Conservation (phyloP, 2,113 vertebrate species). For the Chinchilla lanigera region DNA sequence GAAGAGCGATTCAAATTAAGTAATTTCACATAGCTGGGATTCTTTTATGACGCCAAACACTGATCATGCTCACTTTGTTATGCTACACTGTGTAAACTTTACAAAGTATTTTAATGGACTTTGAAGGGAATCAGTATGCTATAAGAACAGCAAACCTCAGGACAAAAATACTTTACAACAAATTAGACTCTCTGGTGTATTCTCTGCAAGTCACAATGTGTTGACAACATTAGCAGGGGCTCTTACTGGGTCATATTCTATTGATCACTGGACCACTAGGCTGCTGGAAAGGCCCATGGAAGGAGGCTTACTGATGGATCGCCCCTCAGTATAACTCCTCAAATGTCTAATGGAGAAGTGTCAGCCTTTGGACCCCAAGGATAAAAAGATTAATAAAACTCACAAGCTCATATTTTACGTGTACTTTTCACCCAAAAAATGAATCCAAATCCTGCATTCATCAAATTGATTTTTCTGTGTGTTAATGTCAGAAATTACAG, state of each 20-base stretch:
- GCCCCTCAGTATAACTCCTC: background rate
- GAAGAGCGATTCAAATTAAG: background rate
- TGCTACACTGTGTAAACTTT: background rate
- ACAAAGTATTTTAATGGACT: background rate
- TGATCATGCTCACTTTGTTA: background rate
- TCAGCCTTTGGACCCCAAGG: slow-evolving; percentile 39
- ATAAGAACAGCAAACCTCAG: background rate
- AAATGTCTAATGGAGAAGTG: slow-evolving; percentile 14
- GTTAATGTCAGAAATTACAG: slow-evolving; percentile 65
- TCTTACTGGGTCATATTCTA: background rate
- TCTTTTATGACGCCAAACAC: background rate
- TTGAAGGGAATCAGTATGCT: background rate
- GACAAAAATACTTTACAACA: slow-evolving; percentile 38
- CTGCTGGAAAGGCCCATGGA: background rate
- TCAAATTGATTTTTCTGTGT: slow-evolving; percentile 71
- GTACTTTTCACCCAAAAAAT: slow-evolving; percentile 55
- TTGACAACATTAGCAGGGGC: background rate
- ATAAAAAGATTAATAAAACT: slow-evolving; percentile 65
- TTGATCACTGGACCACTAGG: background rate
- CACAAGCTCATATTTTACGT: slow-evolving; percentile 13
- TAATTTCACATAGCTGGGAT: background rate
- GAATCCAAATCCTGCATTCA: slow-evolving; percentile 54
- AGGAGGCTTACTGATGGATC: background rate
- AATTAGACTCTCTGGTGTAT: slow-evolving; percentile 48
- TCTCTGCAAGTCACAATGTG: slow-evolving; percentile 12